Conservation (phyloP, 1,140 invertebrate species). For the Tetranychus cinnabarinus region DNA sequence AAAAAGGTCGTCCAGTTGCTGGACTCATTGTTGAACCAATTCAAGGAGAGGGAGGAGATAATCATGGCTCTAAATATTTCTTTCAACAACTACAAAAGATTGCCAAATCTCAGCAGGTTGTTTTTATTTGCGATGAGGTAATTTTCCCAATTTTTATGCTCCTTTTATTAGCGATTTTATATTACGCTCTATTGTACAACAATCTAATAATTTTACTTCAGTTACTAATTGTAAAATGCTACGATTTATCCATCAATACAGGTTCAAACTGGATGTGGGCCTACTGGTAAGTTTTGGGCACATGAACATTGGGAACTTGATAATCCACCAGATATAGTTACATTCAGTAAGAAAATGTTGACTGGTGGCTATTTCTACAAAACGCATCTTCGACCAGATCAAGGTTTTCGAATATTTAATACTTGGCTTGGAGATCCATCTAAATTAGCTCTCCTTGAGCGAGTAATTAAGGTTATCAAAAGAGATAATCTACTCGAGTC, state of each 20-base stretch:
- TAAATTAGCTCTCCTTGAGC: slow-evolving; percentile 67
- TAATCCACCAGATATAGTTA: slow-evolving; percentile 70
- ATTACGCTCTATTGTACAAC: no score
- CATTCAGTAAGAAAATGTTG: slow-evolving; percentile 95
- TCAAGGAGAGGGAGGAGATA: slow-evolving; percentile 90
- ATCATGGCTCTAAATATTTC: slow-evolving; percentile 74
- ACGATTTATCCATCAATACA: not conserved
- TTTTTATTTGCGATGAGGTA: slow-evolving; percentile 64
- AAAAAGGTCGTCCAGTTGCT: slow-evolving; percentile 55
- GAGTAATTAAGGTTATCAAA: slow-evolving; percentile 58
- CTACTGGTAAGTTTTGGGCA: slow-evolving; percentile 92
- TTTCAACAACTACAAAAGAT: slow-evolving; percentile 66
- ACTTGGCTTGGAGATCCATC: slow-evolving; percentile 98
- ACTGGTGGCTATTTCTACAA: slow-evolving; percentile 79
- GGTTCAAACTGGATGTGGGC: slow-evolving; percentile 88
- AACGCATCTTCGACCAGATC: slow-evolving; percentile 38
- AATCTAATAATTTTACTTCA: not conserved
- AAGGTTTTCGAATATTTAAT: slow-evolving; percentile 82
- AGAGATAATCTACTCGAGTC: slow-evolving; percentile 52
- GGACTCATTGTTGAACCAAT: slow-evolving; percentile 91
- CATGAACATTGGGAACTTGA: slow-evolving; percentile 78
- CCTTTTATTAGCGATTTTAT: not conserved
- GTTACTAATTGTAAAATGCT: not conserved
- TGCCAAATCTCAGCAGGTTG: slow-evolving; percentile 40
- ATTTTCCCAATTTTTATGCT: not conserved